Evolutionary conservation across 2,888 invertebrate genomes (phyloP), one percentile per base, ranked within the genome.

Genomic region (Xestoiulus laeticollis): DNA sequence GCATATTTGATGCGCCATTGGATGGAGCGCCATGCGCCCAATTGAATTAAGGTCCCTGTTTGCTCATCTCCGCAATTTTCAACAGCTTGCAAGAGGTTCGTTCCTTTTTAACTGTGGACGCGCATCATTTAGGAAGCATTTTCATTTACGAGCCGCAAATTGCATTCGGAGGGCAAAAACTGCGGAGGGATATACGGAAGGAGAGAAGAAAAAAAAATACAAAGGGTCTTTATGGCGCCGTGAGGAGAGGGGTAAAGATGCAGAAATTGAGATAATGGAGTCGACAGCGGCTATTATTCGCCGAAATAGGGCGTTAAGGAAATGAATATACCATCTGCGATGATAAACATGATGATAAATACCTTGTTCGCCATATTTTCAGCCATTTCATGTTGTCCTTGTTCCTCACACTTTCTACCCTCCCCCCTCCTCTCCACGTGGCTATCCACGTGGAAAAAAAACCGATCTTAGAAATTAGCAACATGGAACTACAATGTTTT

Each of bases 41-140:
- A n/a, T 59, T n/a, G 53, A 59, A 59, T 59, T 59, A 59, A 16
- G 53, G 38, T 38, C 53, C 53, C 53, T 16, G n/a, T n/a, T 59
- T n/a, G n/a, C 53, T 16, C 53, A 38, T 1, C n/a, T 59, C 53
- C 19, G n/a, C 48, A 12, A 16, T 48, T 48, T 14, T 48, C 10
- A 48, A 10, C 5, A 12, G 43, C n/a, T n/a, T 38, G 38, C 38
- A 38, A 38, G 38, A 38, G 38, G 38, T 38, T 38, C 53, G 53
- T 59, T 59, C 53, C 38, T 38, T 19, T n/a, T 59, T 59, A 59
- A 59, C 53, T n/a, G n/a, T 59, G 53, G 53, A 59, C 53, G 53
- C 53, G 53, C 53, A 59, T 59, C 53, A 59, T 59, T 59, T 59
- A 59, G 53, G 53, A 59, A n/a, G 53, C 53, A n/a, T 59, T 59